Base-by-base conservation (phyloP, 64 coral and sea anemone species). In the Porites australiensis region DNA sequence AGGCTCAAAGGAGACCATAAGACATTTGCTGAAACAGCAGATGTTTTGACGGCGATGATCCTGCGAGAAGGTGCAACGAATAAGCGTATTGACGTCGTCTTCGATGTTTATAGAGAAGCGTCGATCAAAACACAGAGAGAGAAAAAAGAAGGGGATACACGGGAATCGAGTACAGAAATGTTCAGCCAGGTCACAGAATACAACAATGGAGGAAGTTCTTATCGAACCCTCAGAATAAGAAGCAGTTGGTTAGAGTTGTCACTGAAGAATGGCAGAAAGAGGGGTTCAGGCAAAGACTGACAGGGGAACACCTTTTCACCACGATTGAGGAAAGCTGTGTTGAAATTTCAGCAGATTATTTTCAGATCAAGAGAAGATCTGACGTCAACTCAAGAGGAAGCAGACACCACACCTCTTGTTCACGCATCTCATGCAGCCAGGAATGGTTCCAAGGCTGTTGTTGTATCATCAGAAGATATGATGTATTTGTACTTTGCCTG, bases 61-160 rank as follows among this genome's bases (percentile, higher is more conserved):
- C 44, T 87, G 8, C 68, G 47, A 9, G 86, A 74, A 61, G 74
- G 86, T 18, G 70, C 70, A 45, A 44, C 86, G 13, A 72, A 47
- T 23, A 75, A 74, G 54, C 23, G 49, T 43, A 83, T 91, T 61
- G 79, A 91, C 51, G 89, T 91, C 37, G 77, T 91, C n/a, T 91
- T 83, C 49, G 77, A 91, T 91, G 89, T 82, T 19, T 91, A 91
- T 51, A 91, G 61, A 91, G 89, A 91, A 62, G 43, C 9, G 21
- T 92, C 90, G 15, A 91, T 82, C 15, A 91, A 91, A 91, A 91
- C 45, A 11, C 78, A 67, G 89, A 91, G 61, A 83, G 89, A 83
- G 64, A 91, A 58, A 82, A 23, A 23, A 44, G 79, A 91, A 79
- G 89, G 21, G 43, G 63, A 46, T 5, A 83, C 13, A 19, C 65